phyloP scores from a whole-genome alignment of 2,797 vertebrate genomes.

The Enteromius unitaeniatus region DNA sequence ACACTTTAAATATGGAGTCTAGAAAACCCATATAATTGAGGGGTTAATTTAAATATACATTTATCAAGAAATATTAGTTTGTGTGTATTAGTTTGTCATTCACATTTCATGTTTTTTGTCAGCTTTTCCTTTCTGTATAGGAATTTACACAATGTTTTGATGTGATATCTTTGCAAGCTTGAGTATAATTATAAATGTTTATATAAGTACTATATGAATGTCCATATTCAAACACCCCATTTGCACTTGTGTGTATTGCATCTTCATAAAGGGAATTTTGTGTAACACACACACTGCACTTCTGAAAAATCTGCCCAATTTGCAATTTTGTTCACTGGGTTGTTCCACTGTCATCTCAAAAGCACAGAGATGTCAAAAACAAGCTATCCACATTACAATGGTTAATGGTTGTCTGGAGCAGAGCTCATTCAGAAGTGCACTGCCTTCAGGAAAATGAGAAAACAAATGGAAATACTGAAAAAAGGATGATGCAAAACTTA shows the following conservation, averaged over 20 bases:
- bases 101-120: constrained; percentile 59
- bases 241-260: constrained; percentile 60
- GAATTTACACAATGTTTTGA: constrained; percentile 61
- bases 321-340: constrained; percentile 31
- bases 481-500: constrained; percentile 39
- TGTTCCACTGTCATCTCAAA: constrained; percentile 35
- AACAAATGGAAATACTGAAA: constrained; percentile 51
- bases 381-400: constrained; percentile 10
- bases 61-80: neutral
- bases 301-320: constrained; percentile 69
- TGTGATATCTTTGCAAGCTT: constrained; percentile 68
- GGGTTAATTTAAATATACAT: constrained; percentile 29
- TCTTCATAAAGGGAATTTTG: neutral
- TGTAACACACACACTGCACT: constrained; percentile 65
- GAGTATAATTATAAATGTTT: constrained; percentile 65
- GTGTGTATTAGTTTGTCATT: neutral
- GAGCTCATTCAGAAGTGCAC: constrained; percentile 77
- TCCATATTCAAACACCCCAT: constrained; percentile 53
- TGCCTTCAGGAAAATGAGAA: constrained; percentile 61
- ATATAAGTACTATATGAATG: constrained; percentile 55
- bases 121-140: constrained; percentile 74
- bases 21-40: constrained; percentile 28
- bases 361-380: constrained; percentile 14
- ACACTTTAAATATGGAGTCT: neutral
- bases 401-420: constrained; percentile 44